These are phyloP conservation scores for Harpegnathos saltator DNA, from an alignment of 1,140 invertebrate genomes.

Conservation along the genomic window DNA sequence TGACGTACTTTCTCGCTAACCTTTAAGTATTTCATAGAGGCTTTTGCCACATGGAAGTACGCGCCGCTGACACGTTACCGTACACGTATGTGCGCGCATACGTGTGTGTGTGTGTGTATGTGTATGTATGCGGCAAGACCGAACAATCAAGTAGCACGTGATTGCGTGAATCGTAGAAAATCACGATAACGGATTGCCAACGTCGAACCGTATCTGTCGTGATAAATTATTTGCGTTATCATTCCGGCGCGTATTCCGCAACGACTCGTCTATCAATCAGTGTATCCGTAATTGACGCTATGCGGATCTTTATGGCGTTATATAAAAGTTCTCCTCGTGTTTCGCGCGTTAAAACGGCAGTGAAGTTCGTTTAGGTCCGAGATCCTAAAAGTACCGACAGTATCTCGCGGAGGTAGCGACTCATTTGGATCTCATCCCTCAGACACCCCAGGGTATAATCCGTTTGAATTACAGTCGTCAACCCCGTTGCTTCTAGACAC, in stretches of 20 bases:
- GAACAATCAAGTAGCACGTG: slow-evolving; percentile 1
- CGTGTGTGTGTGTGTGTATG: too few relatives aligned
- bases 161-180: slow-evolving; percentile 16
- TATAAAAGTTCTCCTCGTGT: slow-evolving; percentile 18
- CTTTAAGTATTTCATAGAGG: slow-evolving; percentile 28
- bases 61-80: not conserved
- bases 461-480: slow-evolving; percentile 82
- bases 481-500: slow-evolving; percentile 55
- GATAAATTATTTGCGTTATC: not conserved
- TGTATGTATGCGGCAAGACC: slow-evolving; percentile 10
- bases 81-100: too few relatives aligned
- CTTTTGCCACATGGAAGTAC: not conserved
- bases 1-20: slow-evolving; percentile 16
- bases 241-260: not conserved
- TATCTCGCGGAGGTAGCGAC: slow-evolving; percentile 64
- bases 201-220: not conserved
- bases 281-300: slow-evolving; percentile 1
- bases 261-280: not conserved
- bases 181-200: not conserved
- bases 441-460: slow-evolving; percentile 78
- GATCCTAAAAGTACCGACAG: slow-evolving; percentile 54
- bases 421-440: slow-evolving; percentile 78
- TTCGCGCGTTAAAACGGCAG: slow-evolving; percentile 65
- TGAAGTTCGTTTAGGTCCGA: slow-evolving; percentile 53
- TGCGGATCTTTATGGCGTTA: not conserved